Evolutionary conservation across 30 jellyfish, hydroid and myxozoan species (phyloP), one percentile per base, ranked within the genome.

Genomic region (Pseudorhiza aurosa): DNA sequence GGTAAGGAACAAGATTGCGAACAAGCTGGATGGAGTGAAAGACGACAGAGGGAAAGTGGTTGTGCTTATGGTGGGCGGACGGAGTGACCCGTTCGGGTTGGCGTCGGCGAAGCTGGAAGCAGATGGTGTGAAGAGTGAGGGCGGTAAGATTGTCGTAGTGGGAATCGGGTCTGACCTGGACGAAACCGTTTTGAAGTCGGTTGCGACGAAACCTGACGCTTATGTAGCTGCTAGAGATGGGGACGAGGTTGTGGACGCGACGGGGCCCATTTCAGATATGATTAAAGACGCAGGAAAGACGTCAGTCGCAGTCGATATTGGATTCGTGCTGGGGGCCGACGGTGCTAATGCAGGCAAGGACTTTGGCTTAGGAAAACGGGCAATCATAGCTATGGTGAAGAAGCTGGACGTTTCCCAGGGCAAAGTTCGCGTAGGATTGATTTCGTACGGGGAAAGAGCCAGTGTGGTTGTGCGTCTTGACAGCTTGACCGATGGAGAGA

Each of bases 291-390:
- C 63, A 25, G 28, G 22, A 29, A 49, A 49, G 63, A 32, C 37
- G 11, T 45, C 88, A 68, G 56, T 36, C 33, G 33, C 46, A 33
- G 65, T 81, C 36, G 93, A 81, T 68, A 18, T 81, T 2, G 93
- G 81, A 15, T 31, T 81, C 68, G 37, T 81, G 17, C 55, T 81
- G 28, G 93, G 87, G 19, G 89, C 93, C 28, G 28, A 70, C 1
- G 75, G 87, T 6, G 35, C 21, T 7, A 62, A 85, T 27, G 94
- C 93, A 19, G 77, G 33, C 1, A 29, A 22, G 57, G 35, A 46
- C 53, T 72, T 60, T 49, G 63, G 4, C 7, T 29, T 49, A 29
- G 63, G 63, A 49, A 49, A 49, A 49, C 28, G 22, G 22, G 63
- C 63, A 2, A 58, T 58, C 2, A 58, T 14, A 42, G 47, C 58